Base-by-base conservation (phyloP, 92 coral and sea anemone species). In the Muricea muricata region DNA sequence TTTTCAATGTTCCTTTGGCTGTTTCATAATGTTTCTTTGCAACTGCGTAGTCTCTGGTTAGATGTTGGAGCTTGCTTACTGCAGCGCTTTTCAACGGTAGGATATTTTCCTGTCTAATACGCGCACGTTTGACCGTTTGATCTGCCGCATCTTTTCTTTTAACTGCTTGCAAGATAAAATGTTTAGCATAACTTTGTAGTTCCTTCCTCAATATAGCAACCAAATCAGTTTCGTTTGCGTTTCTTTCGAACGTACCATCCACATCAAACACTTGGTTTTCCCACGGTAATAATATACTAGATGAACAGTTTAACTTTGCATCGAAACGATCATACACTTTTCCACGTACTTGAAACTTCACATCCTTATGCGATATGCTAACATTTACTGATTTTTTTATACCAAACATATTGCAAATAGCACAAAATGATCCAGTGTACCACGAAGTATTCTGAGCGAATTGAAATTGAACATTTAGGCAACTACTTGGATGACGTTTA, bases 1-100 rank as follows among this genome's bases (percentile, higher is more conserved):
- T 45, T 10, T 75, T 30, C 23, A 87, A 57, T 6, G 33, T 25
- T 56, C 56, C 61, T 58, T 57, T 70, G 18, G 94, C 94, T 7
- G 32, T 35, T 61, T 60, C 15, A 29, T 45, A 57, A 60, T 68
- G 40, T 52, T 50, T 42, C 35, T 21, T 34, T 13, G 13, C n/a
- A 7, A 1, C 17, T 32, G 41, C 9, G 55, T 78, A 78, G 33
- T 75, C 54, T 35, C 73, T 46, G 83, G 87, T 23, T 17, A 52
- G 71, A 32, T 21, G 67, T 35, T 39, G 40, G 63, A 70, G 39
- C 57, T 55, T 32, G 0, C 6, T 33, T 7, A 25, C 10, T 23
- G 71, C 41, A 1, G 6, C 21, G 21, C 20, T 32, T 40, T 55
- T n/a, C 6, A 57, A 15, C 48, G 58, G 13, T 7, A 55, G 17